Conservation (phyloP, 2,888 invertebrate genomes). For the Lathronympha strigana region DNA sequence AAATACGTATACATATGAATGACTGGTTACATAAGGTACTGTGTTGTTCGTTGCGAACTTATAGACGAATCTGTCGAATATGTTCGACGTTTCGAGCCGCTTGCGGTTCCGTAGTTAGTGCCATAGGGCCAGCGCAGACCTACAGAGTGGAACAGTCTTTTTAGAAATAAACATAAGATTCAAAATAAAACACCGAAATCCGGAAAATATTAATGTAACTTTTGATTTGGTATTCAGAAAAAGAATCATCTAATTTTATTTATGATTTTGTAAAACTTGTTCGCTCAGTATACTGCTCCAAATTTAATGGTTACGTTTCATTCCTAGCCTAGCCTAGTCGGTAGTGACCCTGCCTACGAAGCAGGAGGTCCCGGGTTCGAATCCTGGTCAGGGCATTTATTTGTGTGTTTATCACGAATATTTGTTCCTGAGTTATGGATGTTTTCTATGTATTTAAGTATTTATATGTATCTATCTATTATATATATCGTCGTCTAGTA, state of each 20-base stretch:
- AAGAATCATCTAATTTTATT: not conserved
- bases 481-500: too few relatives aligned
- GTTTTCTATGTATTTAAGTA: too few relatives aligned
- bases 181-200: not conserved
- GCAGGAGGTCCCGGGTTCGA: too few relatives aligned
- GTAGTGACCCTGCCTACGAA: too few relatives aligned
- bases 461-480: too few relatives aligned
- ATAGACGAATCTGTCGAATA: slow-evolving; percentile 7
- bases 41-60: slow-evolving; percentile 3
- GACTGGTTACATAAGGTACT: not conserved
- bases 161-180: not conserved
- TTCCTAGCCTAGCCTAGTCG: too few relatives aligned
- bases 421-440: too few relatives aligned
- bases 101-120: slow-evolving; percentile 33
- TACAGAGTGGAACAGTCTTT: not conserved
- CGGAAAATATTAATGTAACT: not conserved
- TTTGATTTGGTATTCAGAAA: not conserved
- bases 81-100: slow-evolving; percentile 11
- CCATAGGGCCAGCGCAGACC: slow-evolving; percentile 33
- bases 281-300: too few relatives aligned
- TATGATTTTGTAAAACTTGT: too few relatives aligned
- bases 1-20: not conserved
- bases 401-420: too few relatives aligned
- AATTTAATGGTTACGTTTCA: too few relatives aligned
- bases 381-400: too few relatives aligned